Conservation (phyloP, 2,113 vertebrate species). For the Gallinago media region DNA sequence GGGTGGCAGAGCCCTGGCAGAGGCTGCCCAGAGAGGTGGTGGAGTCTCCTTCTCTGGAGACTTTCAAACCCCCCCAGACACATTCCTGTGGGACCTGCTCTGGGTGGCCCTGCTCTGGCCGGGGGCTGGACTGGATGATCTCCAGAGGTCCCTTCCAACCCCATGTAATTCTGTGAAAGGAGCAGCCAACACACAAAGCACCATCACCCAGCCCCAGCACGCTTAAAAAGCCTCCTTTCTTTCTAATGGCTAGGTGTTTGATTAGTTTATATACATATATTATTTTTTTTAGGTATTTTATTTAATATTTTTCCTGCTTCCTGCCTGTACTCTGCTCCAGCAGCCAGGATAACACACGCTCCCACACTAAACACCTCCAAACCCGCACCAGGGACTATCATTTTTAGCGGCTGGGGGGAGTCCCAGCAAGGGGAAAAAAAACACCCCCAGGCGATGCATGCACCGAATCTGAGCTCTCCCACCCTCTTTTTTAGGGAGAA, state of each 20-base stretch:
- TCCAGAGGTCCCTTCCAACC: too few relatives aligned
- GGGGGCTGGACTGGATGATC: too few relatives aligned
- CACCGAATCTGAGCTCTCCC: fast-evolving
- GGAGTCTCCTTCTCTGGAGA: too few relatives aligned
- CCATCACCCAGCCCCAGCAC: background rate
- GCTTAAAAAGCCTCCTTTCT: background rate
- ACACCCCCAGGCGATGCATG: background rate
- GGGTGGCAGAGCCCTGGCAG: too few relatives aligned
- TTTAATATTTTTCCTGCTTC: background rate
- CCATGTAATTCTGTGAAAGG: background rate
- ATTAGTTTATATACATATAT: too few relatives aligned
- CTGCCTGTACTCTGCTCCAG: background rate
- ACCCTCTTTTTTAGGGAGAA: fast-evolving
- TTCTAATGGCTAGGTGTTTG: too few relatives aligned
- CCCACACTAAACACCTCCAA: background rate
- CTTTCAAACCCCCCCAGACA: too few relatives aligned
- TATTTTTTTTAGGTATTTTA: background rate
- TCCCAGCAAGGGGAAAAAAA: background rate
- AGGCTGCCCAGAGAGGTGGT: too few relatives aligned
- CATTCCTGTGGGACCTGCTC: too few relatives aligned
- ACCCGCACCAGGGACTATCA: background rate
- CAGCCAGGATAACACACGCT: background rate
- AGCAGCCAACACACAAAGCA: background rate
- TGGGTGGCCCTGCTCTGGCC: too few relatives aligned
- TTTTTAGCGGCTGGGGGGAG: background rate